phyloP scores from a whole-genome alignment of 2,113 vertebrate species.

The Manacus vitellinus region DNA sequence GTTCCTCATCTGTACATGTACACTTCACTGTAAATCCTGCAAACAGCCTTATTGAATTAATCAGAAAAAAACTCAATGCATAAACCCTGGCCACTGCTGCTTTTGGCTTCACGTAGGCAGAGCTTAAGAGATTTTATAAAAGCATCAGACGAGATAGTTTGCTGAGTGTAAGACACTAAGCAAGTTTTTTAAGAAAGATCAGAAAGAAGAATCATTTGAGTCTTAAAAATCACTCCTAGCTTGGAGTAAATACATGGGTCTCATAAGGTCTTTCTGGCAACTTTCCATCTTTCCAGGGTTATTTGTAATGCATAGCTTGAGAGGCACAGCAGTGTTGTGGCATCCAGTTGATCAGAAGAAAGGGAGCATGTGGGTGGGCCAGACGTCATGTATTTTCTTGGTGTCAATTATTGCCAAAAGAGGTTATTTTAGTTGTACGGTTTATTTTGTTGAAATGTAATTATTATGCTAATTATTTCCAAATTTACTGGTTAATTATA shows the following conservation, averaged over 20 bases:
- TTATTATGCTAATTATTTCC: conserved; percentile 46
- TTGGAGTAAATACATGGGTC: neutral
- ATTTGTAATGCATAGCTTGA: neutral
- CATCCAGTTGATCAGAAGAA: conserved; percentile 18
- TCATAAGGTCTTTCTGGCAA: conserved; percentile 27
- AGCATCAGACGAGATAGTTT: neutral
- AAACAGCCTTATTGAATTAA: conserved; percentile 13
- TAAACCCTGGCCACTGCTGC: neutral
- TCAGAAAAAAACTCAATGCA: neutral
- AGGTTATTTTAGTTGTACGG: neutral
- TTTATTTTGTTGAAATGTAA: conserved; percentile 17
- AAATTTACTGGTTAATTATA: conserved; percentile 21
- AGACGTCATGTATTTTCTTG: conserved; percentile 25
- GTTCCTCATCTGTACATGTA: neutral
- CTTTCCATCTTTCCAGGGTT: neutral
- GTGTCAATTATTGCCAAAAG: conserved; percentile 18
- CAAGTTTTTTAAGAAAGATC: neutral
- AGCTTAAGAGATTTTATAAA: neutral
- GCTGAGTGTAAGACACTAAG: neutral
- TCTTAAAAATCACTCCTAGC: neutral
- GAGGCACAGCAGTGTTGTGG: neutral
- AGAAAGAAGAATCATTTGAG: neutral
- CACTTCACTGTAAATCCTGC: conserved; percentile 6
- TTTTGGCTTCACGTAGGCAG: neutral
- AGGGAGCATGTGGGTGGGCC: conserved; percentile 22